Evolutionary conservation across 2,797 vertebrate species (phyloP).

Genomic region (Coregonus sp.): DNA sequence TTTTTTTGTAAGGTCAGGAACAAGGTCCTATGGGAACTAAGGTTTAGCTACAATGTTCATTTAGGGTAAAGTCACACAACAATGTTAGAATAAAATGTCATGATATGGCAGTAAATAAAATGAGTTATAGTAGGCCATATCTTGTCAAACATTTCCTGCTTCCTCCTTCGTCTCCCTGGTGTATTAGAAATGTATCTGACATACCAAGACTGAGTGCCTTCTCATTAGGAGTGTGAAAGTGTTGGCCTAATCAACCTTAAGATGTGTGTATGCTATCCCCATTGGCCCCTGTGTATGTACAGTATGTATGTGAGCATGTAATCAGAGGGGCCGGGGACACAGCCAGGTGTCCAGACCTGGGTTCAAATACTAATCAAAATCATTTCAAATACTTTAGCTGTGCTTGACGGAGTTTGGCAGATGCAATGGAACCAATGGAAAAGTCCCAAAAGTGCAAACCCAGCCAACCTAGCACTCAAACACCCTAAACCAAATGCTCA

Average conservation of each 20-base stretch:
- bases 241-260: conserved; percentile 34
- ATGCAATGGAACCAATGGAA: too few relatives aligned
- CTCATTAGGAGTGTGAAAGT: conserved; percentile 16
- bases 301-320: conserved; percentile 10
- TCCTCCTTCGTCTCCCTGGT: background rate
- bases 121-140: background rate
- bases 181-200: conserved; percentile 17
- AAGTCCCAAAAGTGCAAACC: background rate
- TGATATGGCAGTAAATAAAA: background rate
- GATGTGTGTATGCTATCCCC: conserved; percentile 48
- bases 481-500: too few relatives aligned
- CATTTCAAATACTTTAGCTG: background rate
- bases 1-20: too few relatives aligned
- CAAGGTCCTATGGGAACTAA: too few relatives aligned
- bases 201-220: conserved; percentile 32
- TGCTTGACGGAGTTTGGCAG: background rate
- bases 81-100: background rate
- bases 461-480: background rate
- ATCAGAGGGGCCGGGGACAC: too few relatives aligned
- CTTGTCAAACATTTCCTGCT: background rate
- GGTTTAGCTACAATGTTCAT: too few relatives aligned
- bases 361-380: background rate
- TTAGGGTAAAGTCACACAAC: background rate
- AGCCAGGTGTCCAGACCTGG: background rate
- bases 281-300: conserved; percentile 34